Evolutionary conservation across 2,888 invertebrate species (phyloP).

Genomic region (Tetropium fuscum): DNA sequence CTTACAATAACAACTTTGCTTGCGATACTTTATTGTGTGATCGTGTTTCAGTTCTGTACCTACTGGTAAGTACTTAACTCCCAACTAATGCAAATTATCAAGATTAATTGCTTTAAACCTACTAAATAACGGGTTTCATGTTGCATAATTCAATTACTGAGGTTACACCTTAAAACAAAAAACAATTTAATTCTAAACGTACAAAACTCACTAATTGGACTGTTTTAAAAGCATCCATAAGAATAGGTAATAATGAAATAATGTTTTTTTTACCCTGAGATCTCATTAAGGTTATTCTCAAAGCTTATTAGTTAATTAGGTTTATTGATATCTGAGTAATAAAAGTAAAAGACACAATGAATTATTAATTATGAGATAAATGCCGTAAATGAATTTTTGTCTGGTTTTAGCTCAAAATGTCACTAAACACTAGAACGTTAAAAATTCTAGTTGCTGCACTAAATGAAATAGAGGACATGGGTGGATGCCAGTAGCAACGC

Average conservation of each 20-base stretch:
- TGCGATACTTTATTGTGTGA: not conserved
- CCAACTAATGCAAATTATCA: not conserved
- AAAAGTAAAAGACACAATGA: too few species aligned
- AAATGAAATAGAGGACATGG: not conserved
- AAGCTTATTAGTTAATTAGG: too few species aligned
- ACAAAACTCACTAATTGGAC: not conserved
- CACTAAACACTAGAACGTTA: not conserved
- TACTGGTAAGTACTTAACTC: not conserved
- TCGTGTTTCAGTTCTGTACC: not conserved
- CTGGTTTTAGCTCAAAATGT: slow-evolving; percentile 4
- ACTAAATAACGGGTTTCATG: not conserved
- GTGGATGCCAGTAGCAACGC: too few species aligned
- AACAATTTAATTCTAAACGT: not conserved
- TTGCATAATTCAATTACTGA: not conserved
- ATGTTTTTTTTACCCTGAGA: too few species aligned
- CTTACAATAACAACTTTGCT: not conserved
- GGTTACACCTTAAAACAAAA: not conserved
- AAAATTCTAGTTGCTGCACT: not conserved
- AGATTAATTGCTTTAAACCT: not conserved
- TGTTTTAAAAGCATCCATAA: slow-evolving; percentile 1
- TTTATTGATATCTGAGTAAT: too few species aligned
- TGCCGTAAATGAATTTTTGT: slow-evolving; percentile 1
- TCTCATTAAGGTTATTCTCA: too few species aligned
- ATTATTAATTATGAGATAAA: not conserved
- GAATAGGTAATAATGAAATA: too few species aligned